phyloP scores from a whole-genome alignment of 1,140 invertebrate species.

The Palaemon carinicauda region DNA sequence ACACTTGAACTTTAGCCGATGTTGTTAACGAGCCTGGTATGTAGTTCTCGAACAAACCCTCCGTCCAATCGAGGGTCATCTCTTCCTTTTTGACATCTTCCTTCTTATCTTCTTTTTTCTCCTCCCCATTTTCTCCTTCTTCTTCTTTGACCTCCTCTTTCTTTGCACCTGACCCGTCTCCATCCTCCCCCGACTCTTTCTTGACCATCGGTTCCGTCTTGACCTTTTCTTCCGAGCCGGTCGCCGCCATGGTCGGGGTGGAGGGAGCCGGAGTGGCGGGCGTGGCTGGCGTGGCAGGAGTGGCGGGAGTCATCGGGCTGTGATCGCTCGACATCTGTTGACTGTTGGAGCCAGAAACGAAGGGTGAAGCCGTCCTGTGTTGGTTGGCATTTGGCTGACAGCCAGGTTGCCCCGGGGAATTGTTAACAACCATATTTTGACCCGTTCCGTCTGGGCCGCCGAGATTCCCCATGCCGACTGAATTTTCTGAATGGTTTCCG shows the following conservation, averaged over 20 bases:
- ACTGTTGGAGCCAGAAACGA: no score
- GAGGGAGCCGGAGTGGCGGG: neutral
- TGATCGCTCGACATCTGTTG: neutral
- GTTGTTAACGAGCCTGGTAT: conserved; percentile 88
- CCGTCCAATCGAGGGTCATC: conserved; percentile 72
- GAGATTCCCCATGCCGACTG: neutral
- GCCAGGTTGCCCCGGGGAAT: no score
- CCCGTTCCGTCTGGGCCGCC: neutral
- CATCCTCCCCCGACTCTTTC: neutral
- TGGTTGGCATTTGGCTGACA: neutral
- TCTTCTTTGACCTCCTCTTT: conserved; percentile 26
- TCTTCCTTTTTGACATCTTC: conserved; percentile 55
- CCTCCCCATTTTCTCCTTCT: conserved; percentile 22
- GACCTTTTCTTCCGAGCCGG: neutral
- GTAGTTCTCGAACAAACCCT: conserved; percentile 87
- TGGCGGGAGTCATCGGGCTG: conserved; percentile 15
- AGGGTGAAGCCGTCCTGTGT: neutral
- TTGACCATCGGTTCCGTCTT: neutral
- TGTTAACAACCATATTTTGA: no score
- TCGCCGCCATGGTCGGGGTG: neutral
- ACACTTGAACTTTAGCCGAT: conserved; percentile 93
- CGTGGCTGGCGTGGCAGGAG: conserved; percentile 19
- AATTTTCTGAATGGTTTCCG: neutral
- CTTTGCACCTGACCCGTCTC: neutral
- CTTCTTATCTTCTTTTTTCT: conserved; percentile 45